Conservation (phyloP, 2,888 invertebrate genomes). For the Pilophorus perplexus region DNA sequence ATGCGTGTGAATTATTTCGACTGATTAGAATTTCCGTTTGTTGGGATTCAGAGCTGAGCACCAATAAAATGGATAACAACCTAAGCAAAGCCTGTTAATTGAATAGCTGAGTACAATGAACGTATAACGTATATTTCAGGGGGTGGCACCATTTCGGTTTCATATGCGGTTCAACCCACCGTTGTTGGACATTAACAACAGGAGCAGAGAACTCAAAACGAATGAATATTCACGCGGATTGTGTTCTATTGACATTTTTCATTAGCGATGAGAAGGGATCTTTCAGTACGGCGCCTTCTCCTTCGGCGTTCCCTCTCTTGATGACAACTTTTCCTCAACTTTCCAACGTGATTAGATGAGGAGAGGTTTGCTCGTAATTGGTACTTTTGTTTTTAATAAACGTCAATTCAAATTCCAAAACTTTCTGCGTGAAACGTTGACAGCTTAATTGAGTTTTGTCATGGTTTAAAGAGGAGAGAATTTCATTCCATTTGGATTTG, state of each 20-base stretch:
- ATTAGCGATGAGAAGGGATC: slow-evolving; percentile 12
- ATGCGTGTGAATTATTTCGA: too few species aligned
- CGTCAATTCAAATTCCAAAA: neutral
- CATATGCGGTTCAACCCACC: too few species aligned
- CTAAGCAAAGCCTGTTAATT: too few species aligned
- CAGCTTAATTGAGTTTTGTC: neutral
- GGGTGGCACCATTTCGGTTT: too few species aligned
- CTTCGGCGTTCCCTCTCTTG: neutral
- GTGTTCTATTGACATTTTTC: slow-evolving; percentile 30
- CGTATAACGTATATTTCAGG: too few species aligned
- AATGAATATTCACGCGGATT: slow-evolving; percentile 24
- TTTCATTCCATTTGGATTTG: too few species aligned
- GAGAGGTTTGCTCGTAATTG: neutral
- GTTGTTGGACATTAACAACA: too few species aligned
- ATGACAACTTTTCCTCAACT: neutral
- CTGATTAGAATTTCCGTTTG: too few species aligned
- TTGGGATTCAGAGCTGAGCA: too few species aligned
- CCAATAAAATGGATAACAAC: too few species aligned
- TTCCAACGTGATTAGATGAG: neutral
- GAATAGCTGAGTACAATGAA: too few species aligned
- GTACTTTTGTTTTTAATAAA: neutral
- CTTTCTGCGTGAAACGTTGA: neutral
- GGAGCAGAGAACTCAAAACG: neutral
- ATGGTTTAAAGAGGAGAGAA: too few species aligned
- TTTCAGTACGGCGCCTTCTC: neutral